A percentile compares a stretch with the other conserved stretches of the same genome.
phyloP scores from a whole-genome alignment of 2,888 invertebrate species.

The Blera fallax region DNA sequence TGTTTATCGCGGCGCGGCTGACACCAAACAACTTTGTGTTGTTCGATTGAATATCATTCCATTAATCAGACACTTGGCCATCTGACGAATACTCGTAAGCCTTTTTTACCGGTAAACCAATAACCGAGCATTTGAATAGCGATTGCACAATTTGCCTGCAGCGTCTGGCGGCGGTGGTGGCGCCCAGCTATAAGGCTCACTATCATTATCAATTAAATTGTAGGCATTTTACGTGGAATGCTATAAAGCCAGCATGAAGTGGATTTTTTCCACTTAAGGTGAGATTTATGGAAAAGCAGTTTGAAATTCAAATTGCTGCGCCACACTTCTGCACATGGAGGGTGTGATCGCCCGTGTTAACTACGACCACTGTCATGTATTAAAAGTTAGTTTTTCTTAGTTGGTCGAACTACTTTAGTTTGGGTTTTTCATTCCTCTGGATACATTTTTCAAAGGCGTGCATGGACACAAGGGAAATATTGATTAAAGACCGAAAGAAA shows the following conservation, averaged over 20 bases:
- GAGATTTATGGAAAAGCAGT: slow-evolving; percentile 62
- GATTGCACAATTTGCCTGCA: slow-evolving; percentile 42
- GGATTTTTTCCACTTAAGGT: slow-evolving; percentile 53
- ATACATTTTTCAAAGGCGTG: background rate
- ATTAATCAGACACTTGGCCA: slow-evolving; percentile 64
- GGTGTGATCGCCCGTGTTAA: slow-evolving; percentile 50
- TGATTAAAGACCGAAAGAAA: too few species aligned
- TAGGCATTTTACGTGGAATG: slow-evolving; percentile 51
- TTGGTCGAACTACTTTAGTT: background rate
- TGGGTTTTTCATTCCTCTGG: background rate
- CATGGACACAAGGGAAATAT: too few species aligned
- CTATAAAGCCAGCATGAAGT: slow-evolving; percentile 29
- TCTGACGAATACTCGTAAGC: slow-evolving; percentile 45
- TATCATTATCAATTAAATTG: slow-evolving; percentile 65
- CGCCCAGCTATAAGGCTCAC: slow-evolving; percentile 41
- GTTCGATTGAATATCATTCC: slow-evolving; percentile 53
- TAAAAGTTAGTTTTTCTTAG: slow-evolving; percentile 30
- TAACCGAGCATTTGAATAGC: background rate
- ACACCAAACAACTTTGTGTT: slow-evolving; percentile 62
- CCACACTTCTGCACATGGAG: slow-evolving; percentile 57
- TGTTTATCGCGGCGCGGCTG: slow-evolving; percentile 39
- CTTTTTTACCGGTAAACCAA: slow-evolving; percentile 15
- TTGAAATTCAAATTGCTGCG: slow-evolving; percentile 57
- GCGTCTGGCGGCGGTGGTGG: slow-evolving; percentile 27
- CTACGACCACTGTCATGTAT: slow-evolving; percentile 10